Percentiles rank a stretch among this genome's conserved stretches.
phyloP scores from a whole-genome alignment of 2,797 vertebrate species.

The Trichosurus vulpecula region DNA sequence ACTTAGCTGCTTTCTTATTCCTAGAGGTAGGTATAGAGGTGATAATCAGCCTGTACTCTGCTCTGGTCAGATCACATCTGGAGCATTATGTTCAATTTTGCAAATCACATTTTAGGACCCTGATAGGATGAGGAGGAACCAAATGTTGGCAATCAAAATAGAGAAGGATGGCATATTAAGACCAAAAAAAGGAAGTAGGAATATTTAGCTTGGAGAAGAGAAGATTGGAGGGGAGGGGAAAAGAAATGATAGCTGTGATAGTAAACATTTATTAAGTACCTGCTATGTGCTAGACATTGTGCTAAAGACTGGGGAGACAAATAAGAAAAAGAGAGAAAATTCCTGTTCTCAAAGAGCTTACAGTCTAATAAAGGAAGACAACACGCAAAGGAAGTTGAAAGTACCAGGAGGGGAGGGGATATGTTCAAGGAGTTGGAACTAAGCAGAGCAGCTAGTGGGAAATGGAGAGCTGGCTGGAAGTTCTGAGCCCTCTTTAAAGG shows the following conservation, averaged over 20 bases:
- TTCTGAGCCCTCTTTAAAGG: background rate
- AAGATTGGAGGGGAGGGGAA: background rate
- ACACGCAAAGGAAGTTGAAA: background rate
- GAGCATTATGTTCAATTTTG: background rate
- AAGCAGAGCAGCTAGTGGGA: background rate
- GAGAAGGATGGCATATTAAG: background rate
- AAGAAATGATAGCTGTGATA: background rate
- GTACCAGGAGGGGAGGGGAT: background rate
- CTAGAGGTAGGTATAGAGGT: background rate
- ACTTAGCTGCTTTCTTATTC: background rate
- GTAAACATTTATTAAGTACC: background rate
- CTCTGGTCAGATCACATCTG: background rate
- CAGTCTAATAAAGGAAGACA: background rate
- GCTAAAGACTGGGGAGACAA: background rate
- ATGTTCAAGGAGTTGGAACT: background rate
- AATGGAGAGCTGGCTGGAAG: background rate
- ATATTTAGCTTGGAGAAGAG: background rate
- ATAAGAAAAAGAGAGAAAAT: background rate
- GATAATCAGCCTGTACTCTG: background rate
- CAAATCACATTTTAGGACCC: background rate
- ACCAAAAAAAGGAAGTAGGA: background rate
- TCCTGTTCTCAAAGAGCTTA: background rate
- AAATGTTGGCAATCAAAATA: background rate
- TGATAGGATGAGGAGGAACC: background rate
- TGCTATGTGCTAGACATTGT: background rate